Base-by-base conservation (phyloP, 2,113 vertebrate genomes). In the Chionomys nivalis region DNA sequence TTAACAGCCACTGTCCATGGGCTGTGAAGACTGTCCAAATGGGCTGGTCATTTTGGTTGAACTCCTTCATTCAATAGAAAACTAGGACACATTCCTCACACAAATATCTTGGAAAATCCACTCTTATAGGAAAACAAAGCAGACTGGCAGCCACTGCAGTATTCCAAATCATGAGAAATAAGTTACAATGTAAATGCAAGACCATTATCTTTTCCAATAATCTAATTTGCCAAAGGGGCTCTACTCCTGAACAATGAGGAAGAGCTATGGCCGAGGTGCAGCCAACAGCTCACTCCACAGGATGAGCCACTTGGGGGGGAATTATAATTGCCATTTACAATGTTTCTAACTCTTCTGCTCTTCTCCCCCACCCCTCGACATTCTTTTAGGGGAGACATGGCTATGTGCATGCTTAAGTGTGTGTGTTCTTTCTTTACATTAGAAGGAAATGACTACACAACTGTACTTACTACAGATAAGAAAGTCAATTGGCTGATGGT, bases 381-480 rank as follows among this genome's bases (percentile, higher is more conserved):
- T 44, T 79, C 63, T 91, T 96, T 91, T 61, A 52, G 85, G 79
- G 0, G 24, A 76, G 58, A 73, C n/a, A 44, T 90, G 89, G 93
- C 58, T 72, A 11, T 49, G 31, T 49, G 83, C 24, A 68, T 70
- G 85, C 33, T 6, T 52, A 10, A 44, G 44, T n/a, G 19, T n/a
- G 33, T 72, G 85, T 52, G 47, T 72, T 93, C 92, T 72, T 39
- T 89, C 90, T 95, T 92, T 91, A 33, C 33, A 68, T 86, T 73
- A 49, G 72, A 93, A 95, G 66, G 92, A 94, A 96, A 88, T 72
- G 63, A 66, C 82, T 79, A 3, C 87, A 92, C 72, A 75, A 49
- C 72, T 96, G 42, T 63, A 52, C 87, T 94, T 94, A 73, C 95
- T 81, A 89, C 91, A 93, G 92, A 89, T 88, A 93, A 94, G 90